Evolutionary conservation across 2,113 vertebrate species (phyloP).

Genomic region (Lota lota): DNA sequence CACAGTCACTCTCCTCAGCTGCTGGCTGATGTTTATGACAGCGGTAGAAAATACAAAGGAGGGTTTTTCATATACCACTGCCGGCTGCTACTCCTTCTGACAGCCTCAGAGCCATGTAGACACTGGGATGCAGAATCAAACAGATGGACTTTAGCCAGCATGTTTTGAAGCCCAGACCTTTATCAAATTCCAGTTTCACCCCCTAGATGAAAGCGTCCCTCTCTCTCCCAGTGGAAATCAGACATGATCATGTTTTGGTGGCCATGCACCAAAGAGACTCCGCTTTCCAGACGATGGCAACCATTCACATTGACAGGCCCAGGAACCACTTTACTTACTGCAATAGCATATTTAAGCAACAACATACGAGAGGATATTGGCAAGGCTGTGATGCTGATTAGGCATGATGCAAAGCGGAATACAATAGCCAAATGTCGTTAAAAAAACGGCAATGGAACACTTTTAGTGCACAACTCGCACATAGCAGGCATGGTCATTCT

Average conservation of each 20-base stretch:
- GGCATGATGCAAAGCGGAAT: too few relatives aligned
- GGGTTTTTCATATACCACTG: slow-evolving; percentile 22
- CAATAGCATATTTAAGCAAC: too few relatives aligned
- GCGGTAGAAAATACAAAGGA: slow-evolving; percentile 51
- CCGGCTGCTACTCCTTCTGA: too few relatives aligned
- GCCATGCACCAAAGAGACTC: slow-evolving; percentile 36
- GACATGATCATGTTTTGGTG: slow-evolving; percentile 75
- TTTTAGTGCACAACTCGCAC: too few relatives aligned
- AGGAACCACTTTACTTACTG: slow-evolving; percentile 42
- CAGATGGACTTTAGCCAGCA: slow-evolving; percentile 67
- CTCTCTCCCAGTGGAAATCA: slow-evolving; percentile 62
- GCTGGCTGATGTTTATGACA: slow-evolving; percentile 57
- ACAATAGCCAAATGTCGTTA: too few relatives aligned
- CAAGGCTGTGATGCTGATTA: too few relatives aligned
- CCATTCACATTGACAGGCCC: slow-evolving; percentile 20
- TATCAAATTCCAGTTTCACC: slow-evolving; percentile 74
- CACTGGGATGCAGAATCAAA: slow-evolving; percentile 62
- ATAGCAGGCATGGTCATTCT: too few relatives aligned
- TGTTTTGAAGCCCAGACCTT: slow-evolving; percentile 46
- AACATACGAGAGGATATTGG: too few relatives aligned
- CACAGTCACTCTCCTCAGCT: slow-evolving; percentile 49
- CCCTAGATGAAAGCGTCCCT: slow-evolving; percentile 66
- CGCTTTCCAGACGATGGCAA: slow-evolving; percentile 19
- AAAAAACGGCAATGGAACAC: too few relatives aligned
- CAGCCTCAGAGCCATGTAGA: slow-evolving; percentile 28